Evolutionary conservation across 1,140 invertebrate genomes (phyloP).

Genomic region (Hypothenemus hampei): DNA sequence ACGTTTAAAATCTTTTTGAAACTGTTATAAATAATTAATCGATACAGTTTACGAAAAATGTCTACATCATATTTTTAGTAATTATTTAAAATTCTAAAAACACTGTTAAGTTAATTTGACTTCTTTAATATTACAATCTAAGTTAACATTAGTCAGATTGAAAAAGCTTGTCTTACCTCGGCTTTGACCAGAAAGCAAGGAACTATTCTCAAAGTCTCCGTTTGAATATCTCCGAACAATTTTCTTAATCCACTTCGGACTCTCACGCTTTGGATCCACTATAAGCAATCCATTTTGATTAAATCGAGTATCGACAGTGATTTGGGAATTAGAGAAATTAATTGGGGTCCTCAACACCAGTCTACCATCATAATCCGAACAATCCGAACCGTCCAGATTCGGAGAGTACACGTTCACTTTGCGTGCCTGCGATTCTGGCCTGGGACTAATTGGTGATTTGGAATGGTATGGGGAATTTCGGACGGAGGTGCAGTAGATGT

Average conservation of each 20-base stretch:
- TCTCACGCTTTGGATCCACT: constrained; percentile 40
- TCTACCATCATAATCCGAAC: constrained; percentile 42
- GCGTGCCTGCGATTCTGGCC: constrained; percentile 39
- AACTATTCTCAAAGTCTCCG: constrained; percentile 45
- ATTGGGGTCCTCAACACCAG: constrained; percentile 38
- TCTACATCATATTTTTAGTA: no score
- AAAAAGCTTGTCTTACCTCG: constrained; percentile 35
- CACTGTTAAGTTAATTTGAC: no score
- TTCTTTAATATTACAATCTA: no score
- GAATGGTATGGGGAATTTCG: constrained; percentile 41
- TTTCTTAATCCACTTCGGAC: constrained; percentile 44
- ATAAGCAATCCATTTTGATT: constrained; percentile 39
- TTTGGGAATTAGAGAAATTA: constrained; percentile 29
- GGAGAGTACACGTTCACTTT: constrained; percentile 45
- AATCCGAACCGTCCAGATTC: constrained; percentile 43
- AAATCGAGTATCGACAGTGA: constrained; percentile 23
- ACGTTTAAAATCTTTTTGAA: no score
- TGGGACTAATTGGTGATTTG: constrained; percentile 44
- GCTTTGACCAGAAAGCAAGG: constrained; percentile 43
- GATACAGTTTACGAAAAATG: no score
- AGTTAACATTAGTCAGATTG: no score
- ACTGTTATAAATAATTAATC: no score
- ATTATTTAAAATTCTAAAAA: no score
- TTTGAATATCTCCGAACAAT: constrained; percentile 43
- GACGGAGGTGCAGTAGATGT: constrained; percentile 41